Evolutionary conservation across 2,113 vertebrate species (phyloP), one percentile per base, ranked within the genome.

Genomic region (Oenanthe melanoleuca): DNA sequence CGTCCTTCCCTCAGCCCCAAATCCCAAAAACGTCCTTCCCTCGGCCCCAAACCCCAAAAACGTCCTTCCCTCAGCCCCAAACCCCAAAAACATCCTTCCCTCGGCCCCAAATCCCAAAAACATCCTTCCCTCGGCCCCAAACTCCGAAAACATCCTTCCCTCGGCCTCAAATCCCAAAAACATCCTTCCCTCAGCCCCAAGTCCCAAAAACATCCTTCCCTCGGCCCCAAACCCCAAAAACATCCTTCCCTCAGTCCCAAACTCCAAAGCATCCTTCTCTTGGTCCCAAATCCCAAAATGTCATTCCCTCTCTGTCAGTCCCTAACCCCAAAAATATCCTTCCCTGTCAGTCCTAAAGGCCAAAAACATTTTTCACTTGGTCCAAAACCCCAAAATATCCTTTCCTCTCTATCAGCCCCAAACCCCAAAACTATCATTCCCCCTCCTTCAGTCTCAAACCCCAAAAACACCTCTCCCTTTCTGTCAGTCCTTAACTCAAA

Each of bases 361-460:
- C 25, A 17, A 17, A 47, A 74, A 28, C 3, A 9, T 37, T 13
- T 9, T 19, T 15, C 12, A 4, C 16, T 50, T 1, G 0, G 8
- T 10, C 6, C 19, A 11, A 13, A 18, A 23, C 8, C 2, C 38
- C 19, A 11, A 23, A 53, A 44, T 4, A 56, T 44, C 24, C 17
- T 11, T 34, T 7, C 7, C 9, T n/a, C 1, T 9, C 24, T 1
- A 0, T 69, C 3, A 20, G 5, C 29, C 31, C 11, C 11, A 10
- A 21, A 22, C 14, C 1, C 19, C 23, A 5, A 22, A 50, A 79
- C 4, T 3, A 26, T 26, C 10, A 23, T 12, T 52, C 22, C 4
- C 6, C 9, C 45, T 47, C 45, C 22, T 12, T 50, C 10, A 0
- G 38, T 12, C 52, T 28, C 25, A 4, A 5, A 37, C 5, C 3